Evolutionary conservation across 2,797 vertebrate species (phyloP).

Genomic region (Muraenolepis orangiensis): DNA sequence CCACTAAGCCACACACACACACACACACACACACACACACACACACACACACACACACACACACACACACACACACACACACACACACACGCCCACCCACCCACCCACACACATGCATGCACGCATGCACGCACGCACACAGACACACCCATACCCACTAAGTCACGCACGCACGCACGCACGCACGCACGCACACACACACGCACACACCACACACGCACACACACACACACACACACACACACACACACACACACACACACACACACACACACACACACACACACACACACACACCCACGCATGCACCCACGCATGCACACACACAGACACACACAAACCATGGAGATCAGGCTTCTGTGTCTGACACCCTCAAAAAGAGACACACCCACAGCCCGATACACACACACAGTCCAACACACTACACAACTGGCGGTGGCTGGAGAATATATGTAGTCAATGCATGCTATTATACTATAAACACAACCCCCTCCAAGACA

Average conservation of each 20-base stretch:
- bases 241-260: not conserved
- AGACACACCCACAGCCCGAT: no score
- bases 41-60: no score
- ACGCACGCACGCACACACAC: not conserved
- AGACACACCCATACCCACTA: not conserved
- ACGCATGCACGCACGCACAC: no score
- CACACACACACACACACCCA: not conserved
- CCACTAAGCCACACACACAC: no score
- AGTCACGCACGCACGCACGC: no score
- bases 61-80: no score
- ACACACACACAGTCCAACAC: not conserved
- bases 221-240: not conserved
- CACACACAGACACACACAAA: not conserved
- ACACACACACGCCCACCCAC: not conserved
- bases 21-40: not conserved
- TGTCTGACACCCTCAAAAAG: no score
- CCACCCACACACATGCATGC: no score
- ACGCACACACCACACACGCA: not conserved
- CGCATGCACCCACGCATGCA: not conserved
- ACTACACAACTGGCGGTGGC: constrained; percentile 3
- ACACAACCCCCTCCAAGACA: constrained; percentile 8
- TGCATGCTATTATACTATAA: constrained; percentile 66
- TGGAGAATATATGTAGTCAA: constrained; percentile 60
- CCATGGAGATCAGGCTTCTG: no score
- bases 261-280: not conserved